Evolutionary conservation across 1,140 invertebrate genomes (phyloP).

Genomic region (Megalopta genalis): DNA sequence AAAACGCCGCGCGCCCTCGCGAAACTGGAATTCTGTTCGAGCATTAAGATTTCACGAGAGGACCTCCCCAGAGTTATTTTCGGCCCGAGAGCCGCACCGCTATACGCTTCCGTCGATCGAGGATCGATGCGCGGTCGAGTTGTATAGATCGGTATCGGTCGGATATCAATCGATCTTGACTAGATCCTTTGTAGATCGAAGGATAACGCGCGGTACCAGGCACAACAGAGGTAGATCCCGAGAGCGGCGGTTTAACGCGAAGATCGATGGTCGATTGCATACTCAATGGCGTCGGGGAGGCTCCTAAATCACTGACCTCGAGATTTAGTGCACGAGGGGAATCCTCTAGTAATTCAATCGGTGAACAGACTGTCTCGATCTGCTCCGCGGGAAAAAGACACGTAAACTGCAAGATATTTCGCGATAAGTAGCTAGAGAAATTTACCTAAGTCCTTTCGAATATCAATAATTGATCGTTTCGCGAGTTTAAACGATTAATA

Average conservation of each 20-base stretch:
- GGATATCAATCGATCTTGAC: constrained; percentile 61
- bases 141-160: constrained; percentile 57
- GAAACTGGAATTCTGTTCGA: background rate
- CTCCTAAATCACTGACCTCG: constrained; percentile 69
- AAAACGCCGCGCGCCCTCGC: constrained; percentile 14
- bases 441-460: constrained; percentile 1
- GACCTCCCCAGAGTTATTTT: constrained; percentile 47
- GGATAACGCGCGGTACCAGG: constrained; percentile 54
- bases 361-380: background rate
- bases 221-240: constrained; percentile 48
- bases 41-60: constrained; percentile 37
- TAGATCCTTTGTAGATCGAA: constrained; percentile 52
- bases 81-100: constrained; percentile 5
- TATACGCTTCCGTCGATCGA: background rate
- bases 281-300: constrained; percentile 62
- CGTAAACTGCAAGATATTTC: background rate
- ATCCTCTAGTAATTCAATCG: background rate
- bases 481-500: no score
- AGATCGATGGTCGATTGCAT: constrained; percentile 72
- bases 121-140: constrained; percentile 34
- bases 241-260: constrained; percentile 52
- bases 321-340: constrained; percentile 63
- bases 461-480: no score
- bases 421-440: background rate
- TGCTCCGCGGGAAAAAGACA: background rate